Base-by-base conservation (phyloP, 2,113 vertebrate genomes). In the Hippolais icterina region DNA sequence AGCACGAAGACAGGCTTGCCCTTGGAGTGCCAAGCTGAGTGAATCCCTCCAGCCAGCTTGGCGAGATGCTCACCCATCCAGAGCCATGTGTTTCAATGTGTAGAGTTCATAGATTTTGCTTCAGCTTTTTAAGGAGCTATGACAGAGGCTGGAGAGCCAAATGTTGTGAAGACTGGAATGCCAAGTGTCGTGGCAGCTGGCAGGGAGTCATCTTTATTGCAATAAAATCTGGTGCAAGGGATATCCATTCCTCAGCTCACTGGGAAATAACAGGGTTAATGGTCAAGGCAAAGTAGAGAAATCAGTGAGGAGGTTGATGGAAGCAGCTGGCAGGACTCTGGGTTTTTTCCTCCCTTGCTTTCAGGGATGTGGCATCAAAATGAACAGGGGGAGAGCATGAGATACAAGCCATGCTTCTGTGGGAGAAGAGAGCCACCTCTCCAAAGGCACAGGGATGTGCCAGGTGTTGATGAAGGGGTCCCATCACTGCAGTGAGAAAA, bases 41-140 rank as follows among this genome's bases (percentile, higher is more conserved):
- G 78, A 74, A 49, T 68, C 18, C 11, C 18, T 83, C 53, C 33
- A 28, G 60, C 77, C 37, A 0, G 41, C 87, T 91, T 5, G 0
- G 49, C 2, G 0, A n/a, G 33, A 35, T 28, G 33, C 76, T 85
- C 1, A 0, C 72, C 49, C 49, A 12, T 47, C 35, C 7, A 35
- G 0, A 75, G 27, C 50, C 25, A 1, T 19, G 6, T 69, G 64
- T 76, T 85, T 31, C 5, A 6, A 6, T 28, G 54, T 46, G 5
- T 1, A 0, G 18, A 44, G 37, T 21, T 33, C 37, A 54, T 15
- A 29, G 39, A 76, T 24, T 85, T 91, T 57, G 20, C 54, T 72
- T 72, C 5, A 4, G 42, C 56, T 86, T 87, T 72, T 64, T 37
- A 53, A 47, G 68, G 27, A 93, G 70, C 25, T 22, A 21, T 3